Percentiles rank a stretch among this genome's conserved stretches.
Evolutionary conservation across 37 sponge, comb jelly and placozoan species (phyloP).

Genomic region (Amphimedon queenslandica): DNA sequence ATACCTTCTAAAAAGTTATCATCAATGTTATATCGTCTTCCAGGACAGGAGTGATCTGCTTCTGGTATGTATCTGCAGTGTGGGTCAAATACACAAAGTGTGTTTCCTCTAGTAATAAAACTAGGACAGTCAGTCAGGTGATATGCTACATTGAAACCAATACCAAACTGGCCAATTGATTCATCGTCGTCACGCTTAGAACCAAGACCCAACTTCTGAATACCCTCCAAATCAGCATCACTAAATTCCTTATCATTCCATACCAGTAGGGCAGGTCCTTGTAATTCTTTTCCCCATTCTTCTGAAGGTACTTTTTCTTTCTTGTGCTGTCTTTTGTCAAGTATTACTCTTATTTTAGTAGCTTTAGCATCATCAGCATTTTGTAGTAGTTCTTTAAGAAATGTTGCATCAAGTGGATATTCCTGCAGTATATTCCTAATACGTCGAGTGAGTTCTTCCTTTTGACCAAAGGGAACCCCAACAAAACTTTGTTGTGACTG

Average conservation of each 20-base stretch:
- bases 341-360: conserved; percentile 65
- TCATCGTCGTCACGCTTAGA: conserved; percentile 63
- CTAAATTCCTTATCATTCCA: conserved; percentile 68
- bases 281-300: conserved; percentile 58
- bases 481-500: neutral
- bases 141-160: conserved; percentile 86
- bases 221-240: conserved; percentile 72
- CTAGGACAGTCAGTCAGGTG: conserved; percentile 87
- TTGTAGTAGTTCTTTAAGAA: conserved; percentile 87
- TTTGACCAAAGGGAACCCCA: conserved; percentile 57
- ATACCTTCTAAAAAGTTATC: conserved; percentile 19
- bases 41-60: conserved; percentile 19
- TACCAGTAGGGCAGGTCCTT: conserved; percentile 70
- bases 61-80: conserved; percentile 44
- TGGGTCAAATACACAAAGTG: conserved; percentile 79
- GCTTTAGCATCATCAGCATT: conserved; percentile 94
- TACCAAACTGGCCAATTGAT: conserved; percentile 81
- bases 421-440: conserved; percentile 69
- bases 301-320: conserved; percentile 27
- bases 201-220: conserved; percentile 66
- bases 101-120: conserved; percentile 67
- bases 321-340: conserved; percentile 64
- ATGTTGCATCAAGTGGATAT: conserved; percentile 54
- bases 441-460: conserved; percentile 70
- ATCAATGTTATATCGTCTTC: conserved; percentile 35